Evolutionary conservation across 2,888 invertebrate species (phyloP), one percentile per base, ranked within the genome.

Genomic region (Ypsolopha sequella): DNA sequence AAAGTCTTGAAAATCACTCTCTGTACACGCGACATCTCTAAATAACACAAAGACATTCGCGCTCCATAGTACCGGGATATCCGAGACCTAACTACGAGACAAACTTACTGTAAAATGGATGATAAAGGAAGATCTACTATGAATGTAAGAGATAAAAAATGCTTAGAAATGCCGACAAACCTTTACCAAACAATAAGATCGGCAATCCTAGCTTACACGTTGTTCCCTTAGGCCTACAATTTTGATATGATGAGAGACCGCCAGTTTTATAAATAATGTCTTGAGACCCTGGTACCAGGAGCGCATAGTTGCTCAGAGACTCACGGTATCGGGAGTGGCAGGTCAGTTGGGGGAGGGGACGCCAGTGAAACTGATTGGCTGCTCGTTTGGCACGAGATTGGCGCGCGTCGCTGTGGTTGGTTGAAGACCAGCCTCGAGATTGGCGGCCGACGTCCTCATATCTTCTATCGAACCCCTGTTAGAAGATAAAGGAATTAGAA

Each of bases 321-420:
- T 58, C 56, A 53, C 45, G 53, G 52, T 45, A 51, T 24, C 2
- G 43, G 24, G 4, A 24, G 4, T 2, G 52, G 14, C 34, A 7
- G 55, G 63, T 78, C 76, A 78, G 63, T 75, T 65, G 54, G 54
- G 34, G 36, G n/a, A 85, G 73, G 58, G 94, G 93, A 70, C 88
- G 64, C 89, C 91, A 60, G 92, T 91, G 76, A 92, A 90, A 80
- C 92, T 91, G 76, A 93, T 89, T 45, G 95, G 94, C 78, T 93
- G 93, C 70, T 93, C 94, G 88, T 94, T 93, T 69, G 91, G 90
- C 64, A 95, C 93, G 70, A 95, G 91, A 68, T 90, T 92, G 64
- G 93, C 91, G 64, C 91, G 91, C 79, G 92, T 91, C 62, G 88
- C 90, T 56, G 89, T 80, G 59, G 88, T 80, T 50, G 70, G 69